phyloP scores from a whole-genome alignment of 1,140 invertebrate species.

The Tyrophagus putrescentiae region DNA sequence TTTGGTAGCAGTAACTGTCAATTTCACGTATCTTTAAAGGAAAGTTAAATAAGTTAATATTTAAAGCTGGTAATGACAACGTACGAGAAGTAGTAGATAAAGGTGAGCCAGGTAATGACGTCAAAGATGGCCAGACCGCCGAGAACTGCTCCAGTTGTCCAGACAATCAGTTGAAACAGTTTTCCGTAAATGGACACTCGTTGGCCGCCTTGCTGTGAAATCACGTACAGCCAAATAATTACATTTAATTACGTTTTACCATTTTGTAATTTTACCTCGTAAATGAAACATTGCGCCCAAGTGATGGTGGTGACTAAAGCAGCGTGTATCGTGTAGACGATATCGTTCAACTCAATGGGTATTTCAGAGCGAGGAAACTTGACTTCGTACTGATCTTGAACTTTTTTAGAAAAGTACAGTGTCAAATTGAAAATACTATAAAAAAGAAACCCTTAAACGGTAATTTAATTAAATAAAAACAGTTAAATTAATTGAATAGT shows the following conservation, averaged over 20 bases:
- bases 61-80: conserved; percentile 89
- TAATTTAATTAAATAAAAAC: no score
- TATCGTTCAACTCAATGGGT: conserved; percentile 92
- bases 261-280: conserved; percentile 62
- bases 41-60: no score
- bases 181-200: not conserved
- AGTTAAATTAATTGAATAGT: no score
- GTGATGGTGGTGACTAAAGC: conserved; percentile 64
- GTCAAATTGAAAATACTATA: conserved; percentile 88
- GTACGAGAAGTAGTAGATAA: conserved; percentile 87
- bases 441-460: conserved; percentile 79
- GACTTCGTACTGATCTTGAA: conserved; percentile 60
- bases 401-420: conserved; percentile 59
- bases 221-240: not conserved
- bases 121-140: conserved; percentile 27
- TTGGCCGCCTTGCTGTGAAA: not conserved
- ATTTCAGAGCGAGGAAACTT: conserved; percentile 67
- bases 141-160: not conserved
- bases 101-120: conserved; percentile 69
- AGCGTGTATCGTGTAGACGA: conserved; percentile 87
- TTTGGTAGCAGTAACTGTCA: no score
- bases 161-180: not conserved
- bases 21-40: no score
- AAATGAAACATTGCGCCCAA: conserved; percentile 72
- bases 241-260: not conserved